These are phyloP conservation scores for Tetanocera ferruginea DNA, from an alignment of 2,888 invertebrate species.

Conservation along the genomic window DNA sequence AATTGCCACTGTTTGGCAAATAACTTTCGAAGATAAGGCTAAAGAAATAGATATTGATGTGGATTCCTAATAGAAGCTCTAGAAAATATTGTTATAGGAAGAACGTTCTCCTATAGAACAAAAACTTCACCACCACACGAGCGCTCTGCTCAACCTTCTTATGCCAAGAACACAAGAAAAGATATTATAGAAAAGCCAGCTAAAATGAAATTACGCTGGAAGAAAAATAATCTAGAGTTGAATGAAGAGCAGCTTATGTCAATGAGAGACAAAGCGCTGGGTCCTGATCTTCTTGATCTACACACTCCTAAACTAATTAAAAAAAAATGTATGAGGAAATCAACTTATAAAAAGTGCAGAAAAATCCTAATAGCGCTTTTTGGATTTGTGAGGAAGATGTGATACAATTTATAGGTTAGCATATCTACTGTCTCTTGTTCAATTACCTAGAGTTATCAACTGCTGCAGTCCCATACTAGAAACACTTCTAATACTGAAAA, in stretches of 20 bases:
- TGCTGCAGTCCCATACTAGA: constrained; percentile 42
- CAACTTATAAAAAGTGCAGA: constrained; percentile 42
- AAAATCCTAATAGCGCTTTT: constrained; percentile 40
- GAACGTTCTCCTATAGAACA: no score
- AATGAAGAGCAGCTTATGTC: constrained; percentile 28
- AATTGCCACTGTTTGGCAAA: no score
- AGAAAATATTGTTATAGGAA: constrained; percentile 14
- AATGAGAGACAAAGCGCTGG: no score
- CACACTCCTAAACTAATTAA: no score
- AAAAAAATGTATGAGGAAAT: constrained; percentile 30
- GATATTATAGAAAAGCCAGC: neutral
- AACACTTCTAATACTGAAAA: constrained; percentile 40
- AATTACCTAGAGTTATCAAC: constrained; percentile 42
- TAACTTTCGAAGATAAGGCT: constrained; percentile 21
- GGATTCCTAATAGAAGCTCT: constrained; percentile 13
- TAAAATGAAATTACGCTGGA: constrained; percentile 35
- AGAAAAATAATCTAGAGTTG: constrained; percentile 32
- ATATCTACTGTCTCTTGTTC: constrained; percentile 42
- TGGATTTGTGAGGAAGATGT: constrained; percentile 38
- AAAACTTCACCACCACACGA: constrained; percentile 14
- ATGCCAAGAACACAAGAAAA: neutral
- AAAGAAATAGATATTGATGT: constrained; percentile 9
- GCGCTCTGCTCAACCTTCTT: constrained; percentile 2
- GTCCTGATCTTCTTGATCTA: no score
- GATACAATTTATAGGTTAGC: constrained; percentile 40